Evolutionary conservation across 2,113 vertebrate genomes (phyloP), one percentile per base, ranked within the genome.

Genomic region (Sturnus vulgaris): DNA sequence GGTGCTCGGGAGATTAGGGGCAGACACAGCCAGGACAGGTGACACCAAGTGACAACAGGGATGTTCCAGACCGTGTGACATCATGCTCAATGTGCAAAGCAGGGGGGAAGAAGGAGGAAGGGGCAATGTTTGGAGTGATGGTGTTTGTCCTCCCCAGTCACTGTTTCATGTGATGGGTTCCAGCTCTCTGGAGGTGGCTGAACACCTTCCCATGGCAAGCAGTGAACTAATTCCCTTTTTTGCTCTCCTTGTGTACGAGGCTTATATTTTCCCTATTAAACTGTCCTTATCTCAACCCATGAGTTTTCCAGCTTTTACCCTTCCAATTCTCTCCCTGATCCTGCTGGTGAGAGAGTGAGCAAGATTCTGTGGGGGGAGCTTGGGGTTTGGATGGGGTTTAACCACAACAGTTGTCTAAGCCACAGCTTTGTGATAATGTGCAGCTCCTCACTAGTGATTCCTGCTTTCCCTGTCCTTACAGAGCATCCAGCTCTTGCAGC

Each of bases 291-390:
- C 0, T 7, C 69, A 73, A 15, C 6, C 13, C 30, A 30, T 7
- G 9, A 15, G 3, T 53, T 75, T 66, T 59, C 3, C 28, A 44
- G 5, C 10, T 66, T 60, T 75, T 46, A 18, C 11, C 9, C 16
- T 53, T 49, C 10, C 7, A 15, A 3, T 40, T 35, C 8, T 35
- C 8, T 69, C 25, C 11, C 14, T 18, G 5, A 10, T 47, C 30
- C 55, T 27, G 8, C 3, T 61, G n/a, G 12, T 4, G 2, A 8
- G 4, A 4, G 12, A 61, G 17, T 9, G 30, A 61, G 8, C 10
- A 7, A 44, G 7, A 5, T 12, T 9, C 16, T 75, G 24, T 1
- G 4, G 5, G 4, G 17, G 3, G 7, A 37, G n/a, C 7, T 50
- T 15, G 20, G 24, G 2, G 7, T 9, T 9, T 47, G 35, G 11